These are phyloP conservation scores for Adrianichthys oophorus DNA, from an alignment of 2,797 vertebrate species.

Conservation along the genomic window DNA sequence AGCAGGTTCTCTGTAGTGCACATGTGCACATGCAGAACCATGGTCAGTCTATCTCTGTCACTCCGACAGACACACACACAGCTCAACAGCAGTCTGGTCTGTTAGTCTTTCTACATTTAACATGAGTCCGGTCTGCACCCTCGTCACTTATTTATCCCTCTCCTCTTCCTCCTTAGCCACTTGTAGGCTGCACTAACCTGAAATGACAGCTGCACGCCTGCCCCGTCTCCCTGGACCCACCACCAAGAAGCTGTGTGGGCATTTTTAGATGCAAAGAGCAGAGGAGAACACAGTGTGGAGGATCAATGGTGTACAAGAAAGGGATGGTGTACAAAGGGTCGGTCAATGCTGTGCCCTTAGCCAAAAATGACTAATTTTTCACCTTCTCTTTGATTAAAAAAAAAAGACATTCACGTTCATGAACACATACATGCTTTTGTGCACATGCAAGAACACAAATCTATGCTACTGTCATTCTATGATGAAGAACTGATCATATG, in stretches of 20 bases:
- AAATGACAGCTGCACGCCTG: conserved; percentile 71
- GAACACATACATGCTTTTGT: no score
- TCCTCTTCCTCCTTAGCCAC: conserved; percentile 55
- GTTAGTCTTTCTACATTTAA: conserved; percentile 92
- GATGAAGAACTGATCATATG: no score
- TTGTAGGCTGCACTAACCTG: conserved; percentile 66
- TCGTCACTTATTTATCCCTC: conserved; percentile 78
- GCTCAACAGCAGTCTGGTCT: conserved; percentile 84
- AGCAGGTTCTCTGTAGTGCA: conserved; percentile 60
- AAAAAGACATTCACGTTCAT: no score
- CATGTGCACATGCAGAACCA: conserved; percentile 38
- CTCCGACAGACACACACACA: conserved; percentile 52
- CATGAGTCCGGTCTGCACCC: conserved; percentile 79
- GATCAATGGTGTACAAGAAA: conserved; percentile 35
- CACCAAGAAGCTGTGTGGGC: conserved; percentile 26
- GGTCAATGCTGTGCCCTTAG: conserved; percentile 25
- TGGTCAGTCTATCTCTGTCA: conserved; percentile 21
- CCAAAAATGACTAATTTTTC: conserved; percentile 27
- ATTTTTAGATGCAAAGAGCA: conserved; percentile 22
- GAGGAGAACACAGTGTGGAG: conserved; percentile 14
- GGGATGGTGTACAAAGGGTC: conserved; percentile 8
- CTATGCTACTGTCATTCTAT: no score
- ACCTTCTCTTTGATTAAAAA: conserved; percentile 34
- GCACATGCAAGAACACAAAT: no score
- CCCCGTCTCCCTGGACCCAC: conserved; percentile 54